These are phyloP conservation scores for Pangasius mekongensis DNA, from an alignment of 2,797 vertebrate species.

Conservation along the genomic window DNA sequence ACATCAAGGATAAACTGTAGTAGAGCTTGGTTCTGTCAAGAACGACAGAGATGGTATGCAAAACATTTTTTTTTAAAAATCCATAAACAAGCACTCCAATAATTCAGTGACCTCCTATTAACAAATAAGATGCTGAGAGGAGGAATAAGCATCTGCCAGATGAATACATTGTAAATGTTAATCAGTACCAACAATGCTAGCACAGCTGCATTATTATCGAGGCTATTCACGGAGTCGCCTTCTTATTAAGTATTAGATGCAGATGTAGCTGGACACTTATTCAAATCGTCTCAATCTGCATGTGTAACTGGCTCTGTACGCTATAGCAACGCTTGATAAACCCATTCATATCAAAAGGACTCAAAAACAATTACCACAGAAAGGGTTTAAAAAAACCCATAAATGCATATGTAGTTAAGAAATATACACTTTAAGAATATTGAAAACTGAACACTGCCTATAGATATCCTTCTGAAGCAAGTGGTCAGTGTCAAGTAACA, in stretches of 20 bases:
- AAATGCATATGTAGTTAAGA: background rate
- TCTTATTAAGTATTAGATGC: background rate
- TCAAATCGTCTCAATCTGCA: background rate
- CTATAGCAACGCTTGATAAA: background rate
- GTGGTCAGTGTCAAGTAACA: background rate
- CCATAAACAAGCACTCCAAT: background rate
- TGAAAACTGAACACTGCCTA: background rate
- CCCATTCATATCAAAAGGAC: background rate
- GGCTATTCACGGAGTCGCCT: slow-evolving; percentile 3
- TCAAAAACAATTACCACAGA: background rate
- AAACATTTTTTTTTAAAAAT: background rate
- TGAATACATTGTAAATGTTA: slow-evolving; percentile 1
- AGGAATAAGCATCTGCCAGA: slow-evolving; percentile 7
- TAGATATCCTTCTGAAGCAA: background rate
- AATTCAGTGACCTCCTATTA: slow-evolving; percentile 7
- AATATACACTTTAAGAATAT: background rate
- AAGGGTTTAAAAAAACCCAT: background rate
- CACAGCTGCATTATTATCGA: slow-evolving; percentile 2
- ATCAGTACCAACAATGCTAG: background rate
- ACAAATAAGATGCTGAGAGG: background rate
- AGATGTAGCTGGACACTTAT: background rate
- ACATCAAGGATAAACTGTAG: slow-evolving; percentile 13
- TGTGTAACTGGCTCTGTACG: background rate
- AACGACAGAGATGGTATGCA: background rate
- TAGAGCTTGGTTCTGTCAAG: background rate